These are phyloP conservation scores for Podargus strigoides DNA, from an alignment of 2,797 vertebrate genomes.

Conservation along the genomic window DNA sequence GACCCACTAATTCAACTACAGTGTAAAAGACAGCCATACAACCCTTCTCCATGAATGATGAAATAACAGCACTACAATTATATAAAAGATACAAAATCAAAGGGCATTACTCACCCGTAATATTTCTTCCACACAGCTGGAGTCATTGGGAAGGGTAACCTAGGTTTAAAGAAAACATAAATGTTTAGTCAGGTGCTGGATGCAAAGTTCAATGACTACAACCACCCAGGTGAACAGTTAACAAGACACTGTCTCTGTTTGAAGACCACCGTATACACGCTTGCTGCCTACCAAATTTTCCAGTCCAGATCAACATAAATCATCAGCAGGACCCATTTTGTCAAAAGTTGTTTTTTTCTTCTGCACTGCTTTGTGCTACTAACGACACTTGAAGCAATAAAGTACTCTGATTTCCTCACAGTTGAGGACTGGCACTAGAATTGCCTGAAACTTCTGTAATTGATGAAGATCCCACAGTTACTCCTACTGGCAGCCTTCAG, in stretches of 20 bases:
- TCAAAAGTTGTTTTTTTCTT: constrained; percentile 3
- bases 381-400: constrained; percentile 16
- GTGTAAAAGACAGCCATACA: not conserved
- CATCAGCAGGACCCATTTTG: constrained; percentile 6
- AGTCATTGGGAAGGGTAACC: constrained; percentile 91
- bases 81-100: constrained; percentile 39
- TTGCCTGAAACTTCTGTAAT: constrained; percentile 34
- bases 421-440: constrained; percentile 22
- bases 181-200: constrained; percentile 17
- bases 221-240: not conserved
- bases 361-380: not conserved
- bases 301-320: constrained; percentile 37
- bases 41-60: not conserved
- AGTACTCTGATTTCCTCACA: constrained; percentile 50
- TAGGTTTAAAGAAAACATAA: constrained; percentile 69
- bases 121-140: constrained; percentile 97
- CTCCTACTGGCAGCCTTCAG: not conserved
- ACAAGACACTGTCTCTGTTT: not conserved
- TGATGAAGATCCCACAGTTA: constrained; percentile 42
- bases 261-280: not conserved
- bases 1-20: not conserved
- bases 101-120: constrained; percentile 84
- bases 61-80: constrained; percentile 45
- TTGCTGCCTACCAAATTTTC: constrained; percentile 16
- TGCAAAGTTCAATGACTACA: constrained; percentile 6